Base-by-base conservation (phyloP, 1,140 invertebrate genomes). In the Drosophila guanche region DNA sequence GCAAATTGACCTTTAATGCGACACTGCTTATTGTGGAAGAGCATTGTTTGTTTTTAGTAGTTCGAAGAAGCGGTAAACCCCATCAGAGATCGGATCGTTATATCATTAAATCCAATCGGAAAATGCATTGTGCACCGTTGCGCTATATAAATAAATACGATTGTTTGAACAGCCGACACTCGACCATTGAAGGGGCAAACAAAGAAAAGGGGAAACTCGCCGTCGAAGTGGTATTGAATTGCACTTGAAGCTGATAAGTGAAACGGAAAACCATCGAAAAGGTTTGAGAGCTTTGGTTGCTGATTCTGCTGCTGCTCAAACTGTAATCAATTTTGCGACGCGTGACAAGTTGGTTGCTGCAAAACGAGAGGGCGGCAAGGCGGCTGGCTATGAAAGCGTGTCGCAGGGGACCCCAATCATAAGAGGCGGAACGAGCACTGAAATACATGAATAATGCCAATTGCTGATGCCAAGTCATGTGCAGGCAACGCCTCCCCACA, bases 1-100 rank as follows among this genome's bases (percentile, higher is more conserved):
- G 29, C 27, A 20, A 29, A 14, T 41, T 42, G 50, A 68, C 53
- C 67, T 59, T 59, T 70, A 47, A 59, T 70, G 66, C 67, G 56
- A 47, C 45, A 37, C 33, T 27, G 6, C 25, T 12, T 12, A 12
- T 27, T 12, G 10, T 33, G 29, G 29, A 33, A 8, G 29, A 12
- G 63, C 37, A 47, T 27, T 7, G 29, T 48, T 14, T 10, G 10
- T 20, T 41, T 27, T 29, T 23, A 7, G 7, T 23, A 55, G 55
- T 55, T 54, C 23, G 16, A 29, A 68, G 46, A 7, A 8, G 27
- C 33, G 22, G 22, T 41, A 16, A 25, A 42, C 61, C 29, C 23
- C 29, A 40, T 33, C 3, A 3, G 29, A 33, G 10, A 10, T 37
- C 33, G 12, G 3, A 37, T 37, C 3, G 10, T 10, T 12, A 10